phyloP scores from a whole-genome alignment of 2,797 vertebrate species.

The Sebastolobus alascanus region DNA sequence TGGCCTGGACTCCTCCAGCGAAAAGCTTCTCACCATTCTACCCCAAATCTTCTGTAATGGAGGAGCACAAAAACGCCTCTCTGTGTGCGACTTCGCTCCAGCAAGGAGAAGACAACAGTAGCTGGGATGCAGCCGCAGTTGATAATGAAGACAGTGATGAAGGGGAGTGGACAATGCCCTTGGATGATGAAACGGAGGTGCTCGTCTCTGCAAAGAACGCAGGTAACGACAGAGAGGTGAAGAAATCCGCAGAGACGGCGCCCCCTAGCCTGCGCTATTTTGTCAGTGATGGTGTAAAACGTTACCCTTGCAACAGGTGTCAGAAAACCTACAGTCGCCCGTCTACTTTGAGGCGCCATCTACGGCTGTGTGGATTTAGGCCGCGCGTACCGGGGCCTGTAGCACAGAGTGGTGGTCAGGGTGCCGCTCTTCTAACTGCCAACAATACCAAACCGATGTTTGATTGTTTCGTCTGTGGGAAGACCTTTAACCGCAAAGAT shows the following conservation, averaged over 20 bases:
- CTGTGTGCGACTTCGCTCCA: conserved; percentile 22
- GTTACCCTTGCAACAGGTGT: conserved; percentile 84
- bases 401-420: conserved; percentile 45
- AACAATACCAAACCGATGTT: conserved; percentile 70
- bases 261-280: conserved; percentile 62
- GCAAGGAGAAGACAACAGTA: conserved; percentile 46
- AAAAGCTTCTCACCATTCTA: conserved; percentile 69
- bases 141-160: conserved; percentile 48
- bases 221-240: conserved; percentile 22
- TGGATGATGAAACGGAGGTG: conserved; percentile 82
- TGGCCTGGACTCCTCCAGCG: conserved; percentile 57
- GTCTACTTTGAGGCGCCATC: conserved; percentile 85
- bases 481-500: conserved; percentile 84
- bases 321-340: conserved; percentile 84
- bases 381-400: conserved; percentile 34
- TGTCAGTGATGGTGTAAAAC: conserved; percentile 75
- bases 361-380: conserved; percentile 81
- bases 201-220: conserved; percentile 59
- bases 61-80: conserved; percentile 43
- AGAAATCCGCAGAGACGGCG: conserved; percentile 14
- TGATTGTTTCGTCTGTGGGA: conserved; percentile 82
- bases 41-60: conserved; percentile 47
- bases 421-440: conserved; percentile 25
- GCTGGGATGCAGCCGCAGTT: conserved; percentile 35
- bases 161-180: conserved; percentile 84